phyloP scores from a whole-genome alignment of 2,797 vertebrate genomes.

The Anguilla marmorata region DNA sequence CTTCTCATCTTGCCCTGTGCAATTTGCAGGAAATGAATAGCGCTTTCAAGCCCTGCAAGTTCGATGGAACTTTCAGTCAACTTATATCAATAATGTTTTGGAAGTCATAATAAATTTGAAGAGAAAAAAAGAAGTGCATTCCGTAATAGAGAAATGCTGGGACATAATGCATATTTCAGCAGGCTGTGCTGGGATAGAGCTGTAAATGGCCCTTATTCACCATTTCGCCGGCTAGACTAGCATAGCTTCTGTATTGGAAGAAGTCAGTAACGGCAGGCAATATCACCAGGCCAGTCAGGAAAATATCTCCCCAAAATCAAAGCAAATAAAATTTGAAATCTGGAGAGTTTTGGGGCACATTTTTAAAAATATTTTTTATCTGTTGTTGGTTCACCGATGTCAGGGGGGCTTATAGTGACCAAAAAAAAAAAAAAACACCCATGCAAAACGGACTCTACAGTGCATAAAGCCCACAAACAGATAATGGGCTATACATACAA shows the following conservation, averaged over 20 bases:
- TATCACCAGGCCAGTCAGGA: not conserved
- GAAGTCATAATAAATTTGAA: slow-evolving; percentile 11
- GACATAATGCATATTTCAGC: not conserved
- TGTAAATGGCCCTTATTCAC: slow-evolving; percentile 60
- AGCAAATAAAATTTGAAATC: not conserved
- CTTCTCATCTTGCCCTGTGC: slow-evolving; percentile 63
- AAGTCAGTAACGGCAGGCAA: slow-evolving; percentile 50
- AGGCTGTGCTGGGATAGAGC: slow-evolving; percentile 58
- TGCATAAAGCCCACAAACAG: not conserved
- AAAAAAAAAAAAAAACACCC: not conserved
- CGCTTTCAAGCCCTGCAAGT: slow-evolving; percentile 59
- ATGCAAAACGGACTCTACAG: not conserved
- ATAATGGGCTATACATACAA: not conserved
- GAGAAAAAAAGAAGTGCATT: not conserved
- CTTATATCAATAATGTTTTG: slow-evolving; percentile 14
- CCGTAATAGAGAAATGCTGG: not conserved
- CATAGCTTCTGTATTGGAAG: slow-evolving; percentile 61
- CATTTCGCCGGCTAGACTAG: slow-evolving; percentile 57
- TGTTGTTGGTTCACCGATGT: not conserved
- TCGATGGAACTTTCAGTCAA: slow-evolving; percentile 26
- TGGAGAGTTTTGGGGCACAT: not conserved
- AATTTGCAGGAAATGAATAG: slow-evolving; percentile 75
- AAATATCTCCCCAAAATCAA: not conserved
- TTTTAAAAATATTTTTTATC: not conserved
- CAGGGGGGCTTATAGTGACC: no score